These are phyloP conservation scores for Branchellion lobata DNA, from an alignment of 2,888 invertebrate species.

Conservation along the genomic window DNA sequence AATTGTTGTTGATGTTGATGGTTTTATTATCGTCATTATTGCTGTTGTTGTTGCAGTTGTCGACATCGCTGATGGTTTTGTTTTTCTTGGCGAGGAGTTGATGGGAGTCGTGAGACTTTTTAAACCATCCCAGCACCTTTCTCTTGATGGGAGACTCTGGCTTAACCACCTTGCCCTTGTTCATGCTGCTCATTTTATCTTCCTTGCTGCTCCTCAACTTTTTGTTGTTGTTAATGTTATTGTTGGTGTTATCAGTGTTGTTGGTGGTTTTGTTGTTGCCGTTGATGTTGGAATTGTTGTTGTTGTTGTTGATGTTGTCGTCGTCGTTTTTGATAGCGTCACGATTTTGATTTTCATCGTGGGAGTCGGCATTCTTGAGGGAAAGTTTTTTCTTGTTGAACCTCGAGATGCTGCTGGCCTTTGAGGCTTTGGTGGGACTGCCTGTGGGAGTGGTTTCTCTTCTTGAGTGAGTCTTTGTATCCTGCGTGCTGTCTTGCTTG, in stretches of 20 bases:
- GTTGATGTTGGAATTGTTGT: too few relatives aligned
- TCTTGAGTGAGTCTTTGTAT: background rate
- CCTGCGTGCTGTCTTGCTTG: background rate
- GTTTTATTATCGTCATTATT: slow-evolving; percentile 1
- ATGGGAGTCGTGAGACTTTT: slow-evolving; percentile 25
- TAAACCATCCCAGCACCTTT: slow-evolving; percentile 40
- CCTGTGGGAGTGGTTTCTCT: background rate
- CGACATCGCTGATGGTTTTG: background rate
- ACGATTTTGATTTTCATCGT: background rate
- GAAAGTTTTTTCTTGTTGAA: too few relatives aligned
- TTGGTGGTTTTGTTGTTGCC: slow-evolving; percentile 16
- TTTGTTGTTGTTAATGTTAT: background rate
- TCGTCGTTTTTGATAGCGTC: background rate
- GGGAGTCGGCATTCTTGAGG: too few relatives aligned
- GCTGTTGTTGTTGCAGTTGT: background rate
- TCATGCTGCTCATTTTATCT: too few relatives aligned
- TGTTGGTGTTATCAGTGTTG: background rate
- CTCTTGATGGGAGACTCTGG: slow-evolving; percentile 34
- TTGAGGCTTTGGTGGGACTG: too few relatives aligned
- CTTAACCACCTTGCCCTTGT: background rate
- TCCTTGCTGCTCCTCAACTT: background rate
- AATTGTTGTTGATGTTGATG: slow-evolving; percentile 21
- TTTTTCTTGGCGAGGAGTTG: slow-evolving; percentile 29
- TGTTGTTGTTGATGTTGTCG: background rate
- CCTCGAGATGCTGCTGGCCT: too few relatives aligned